Evolutionary conservation across 2,888 invertebrate genomes (phyloP).

Genomic region (Hypercompe scribonia): DNA sequence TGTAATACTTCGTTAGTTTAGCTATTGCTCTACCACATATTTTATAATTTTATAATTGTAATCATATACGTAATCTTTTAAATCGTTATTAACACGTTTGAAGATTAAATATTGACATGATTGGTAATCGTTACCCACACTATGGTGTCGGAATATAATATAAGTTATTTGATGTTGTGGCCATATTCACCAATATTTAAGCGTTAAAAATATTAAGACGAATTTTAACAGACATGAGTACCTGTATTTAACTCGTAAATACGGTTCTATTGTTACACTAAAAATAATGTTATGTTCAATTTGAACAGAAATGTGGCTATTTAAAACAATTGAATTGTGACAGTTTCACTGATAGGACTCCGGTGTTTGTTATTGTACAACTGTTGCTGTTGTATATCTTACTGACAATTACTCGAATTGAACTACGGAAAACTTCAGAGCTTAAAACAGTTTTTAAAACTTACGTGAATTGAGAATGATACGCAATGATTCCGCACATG

Average conservation of each 20-base stretch:
- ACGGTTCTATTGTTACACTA: neutral
- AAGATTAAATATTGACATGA: slow-evolving; percentile 1
- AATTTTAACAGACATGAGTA: neutral
- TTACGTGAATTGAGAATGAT: neutral
- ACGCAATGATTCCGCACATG: too few relatives aligned
- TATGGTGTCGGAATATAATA: neutral
- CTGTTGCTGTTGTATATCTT: neutral
- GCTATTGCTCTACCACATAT: neutral
- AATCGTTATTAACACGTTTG: neutral
- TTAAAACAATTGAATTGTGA: neutral
- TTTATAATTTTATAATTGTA: neutral
- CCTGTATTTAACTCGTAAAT: neutral
- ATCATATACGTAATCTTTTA: neutral
- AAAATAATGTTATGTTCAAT: neutral
- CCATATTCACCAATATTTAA: neutral
- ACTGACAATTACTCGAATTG: neutral
- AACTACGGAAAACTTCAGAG: neutral
- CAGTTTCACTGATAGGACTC: neutral
- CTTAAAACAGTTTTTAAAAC: neutral
- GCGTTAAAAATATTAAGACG: neutral
- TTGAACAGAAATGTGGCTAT: neutral
- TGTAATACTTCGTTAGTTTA: neutral
- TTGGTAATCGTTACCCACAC: neutral
- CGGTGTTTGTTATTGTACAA: neutral
- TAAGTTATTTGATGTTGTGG: neutral